phyloP scores from a whole-genome alignment of 1,140 invertebrate genomes.

The Aradophagus sp. region DNA sequence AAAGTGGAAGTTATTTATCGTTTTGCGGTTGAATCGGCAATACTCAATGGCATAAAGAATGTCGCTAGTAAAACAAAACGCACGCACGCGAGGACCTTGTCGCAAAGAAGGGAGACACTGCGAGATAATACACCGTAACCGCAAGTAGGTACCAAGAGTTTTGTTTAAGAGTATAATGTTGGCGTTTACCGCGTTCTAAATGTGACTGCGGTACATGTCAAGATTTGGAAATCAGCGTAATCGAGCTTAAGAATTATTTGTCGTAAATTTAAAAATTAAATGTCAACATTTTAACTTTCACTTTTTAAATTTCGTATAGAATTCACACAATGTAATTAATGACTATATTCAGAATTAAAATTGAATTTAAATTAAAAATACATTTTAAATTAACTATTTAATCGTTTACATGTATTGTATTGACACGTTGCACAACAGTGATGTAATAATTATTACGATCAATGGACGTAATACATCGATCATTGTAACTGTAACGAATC shows the following conservation, averaged over 20 bases:
- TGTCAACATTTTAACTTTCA: constrained; percentile 10
- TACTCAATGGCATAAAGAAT: constrained; percentile 52
- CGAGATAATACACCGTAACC: constrained; percentile 58
- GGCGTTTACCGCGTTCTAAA: constrained; percentile 64
- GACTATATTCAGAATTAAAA: no score
- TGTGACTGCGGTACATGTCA: constrained; percentile 56
- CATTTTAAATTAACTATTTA: no score
- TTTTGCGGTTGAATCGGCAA: constrained; percentile 40
- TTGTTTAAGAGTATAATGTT: constrained; percentile 65
- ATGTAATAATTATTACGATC: no score
- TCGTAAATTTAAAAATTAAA: no score
- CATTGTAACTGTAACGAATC: no score
- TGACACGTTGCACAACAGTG: no score
- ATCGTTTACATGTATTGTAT: no score
- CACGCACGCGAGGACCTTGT: constrained; percentile 56
- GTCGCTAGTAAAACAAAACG: constrained; percentile 44
- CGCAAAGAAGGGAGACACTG: constrained; percentile 27
- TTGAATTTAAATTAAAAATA: no score
- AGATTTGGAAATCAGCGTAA: constrained; percentile 52
- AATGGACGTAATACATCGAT: no score
- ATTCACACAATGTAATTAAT: no score
- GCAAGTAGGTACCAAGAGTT: constrained; percentile 58
- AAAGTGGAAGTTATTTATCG: constrained; percentile 13
- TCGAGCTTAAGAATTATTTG: no score
- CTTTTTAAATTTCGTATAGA: no score